Conservation (phyloP, 2,888 invertebrate genomes). For the Hyles lineata region DNA sequence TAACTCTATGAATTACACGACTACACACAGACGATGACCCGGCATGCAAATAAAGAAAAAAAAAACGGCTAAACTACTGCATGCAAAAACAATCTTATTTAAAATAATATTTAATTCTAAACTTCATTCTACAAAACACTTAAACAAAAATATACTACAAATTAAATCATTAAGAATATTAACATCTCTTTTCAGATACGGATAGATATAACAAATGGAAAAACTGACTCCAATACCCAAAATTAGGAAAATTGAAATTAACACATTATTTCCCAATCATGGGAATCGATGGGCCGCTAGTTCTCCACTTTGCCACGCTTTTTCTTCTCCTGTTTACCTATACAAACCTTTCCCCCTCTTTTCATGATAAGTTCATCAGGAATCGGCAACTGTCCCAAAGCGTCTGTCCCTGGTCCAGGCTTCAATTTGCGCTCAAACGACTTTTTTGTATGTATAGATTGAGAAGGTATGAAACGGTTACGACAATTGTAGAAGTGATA, state of each 20-base stretch:
- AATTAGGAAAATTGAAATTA: too few relatives aligned
- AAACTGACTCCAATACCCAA: too few relatives aligned
- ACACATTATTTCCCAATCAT: background rate
- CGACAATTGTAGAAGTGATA: slow-evolving; percentile 36
- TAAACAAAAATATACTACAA: slow-evolving; percentile 18
- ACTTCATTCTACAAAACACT: slow-evolving; percentile 16
- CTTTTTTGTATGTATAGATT: slow-evolving; percentile 14
- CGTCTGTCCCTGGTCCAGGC: slow-evolving; percentile 58
- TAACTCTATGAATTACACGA: too few relatives aligned
- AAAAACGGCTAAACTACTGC: background rate
- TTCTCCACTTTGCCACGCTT: background rate
- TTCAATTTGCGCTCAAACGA: slow-evolving; percentile 39
- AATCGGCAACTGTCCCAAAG: slow-evolving; percentile 55
- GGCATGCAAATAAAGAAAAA: too few relatives aligned
- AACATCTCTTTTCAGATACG: too few relatives aligned
- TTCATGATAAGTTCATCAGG: slow-evolving; percentile 55
- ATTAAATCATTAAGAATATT: slow-evolving; percentile 5
- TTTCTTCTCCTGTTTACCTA: background rate
- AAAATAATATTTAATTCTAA: slow-evolving; percentile 19
- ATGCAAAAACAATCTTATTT: background rate
- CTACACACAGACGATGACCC: too few relatives aligned
- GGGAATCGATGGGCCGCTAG: background rate
- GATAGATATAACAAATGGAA: too few relatives aligned
- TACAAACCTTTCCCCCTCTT: slow-evolving; percentile 29
- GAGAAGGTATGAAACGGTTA: slow-evolving; percentile 28